Evolutionary conservation across 2,113 vertebrate species (phyloP), one percentile per base, ranked within the genome.

Genomic region (Coreoperca whiteheadi): DNA sequence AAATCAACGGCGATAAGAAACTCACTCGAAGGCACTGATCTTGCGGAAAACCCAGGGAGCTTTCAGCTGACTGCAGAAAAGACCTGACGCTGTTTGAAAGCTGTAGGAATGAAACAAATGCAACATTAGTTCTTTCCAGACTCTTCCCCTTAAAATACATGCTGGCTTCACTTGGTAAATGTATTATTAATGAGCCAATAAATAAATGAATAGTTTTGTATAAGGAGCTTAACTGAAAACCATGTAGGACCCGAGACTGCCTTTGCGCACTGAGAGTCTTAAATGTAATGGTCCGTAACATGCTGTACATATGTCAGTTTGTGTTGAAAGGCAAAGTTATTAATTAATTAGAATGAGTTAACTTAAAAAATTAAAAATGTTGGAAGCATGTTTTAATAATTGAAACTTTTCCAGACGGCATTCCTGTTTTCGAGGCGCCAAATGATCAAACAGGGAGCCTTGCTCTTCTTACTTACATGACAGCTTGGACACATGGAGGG

Each of bases 381-480:
- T 2, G 10, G 48, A 6, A 50, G 16, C 48, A 20, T 20, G 7
- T 50, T 51, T 51, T 21, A 20, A 9, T 8, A 10, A 30, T 57
- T 28, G 30, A 41, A 41, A 51, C 50, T 1, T 51, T 61, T 61
- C 30, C 32, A 6, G 20, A 61, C 32, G 21, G 32, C 11, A 12
- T 23, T n/a, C 37, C 23, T 56, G 4, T 25, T 57, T 12, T 25
- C 2, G 12, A 25, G 7, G 50, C 0, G 2, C 50, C 18, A 51
- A 51, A 21, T 41, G 9, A 8, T 10, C 9, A 41, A 41, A 51
- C 23, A 16, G 14, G 3, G 1, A 56, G 12, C 8, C 2, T 37
- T 23, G 6, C 6, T 23, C 0, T 12, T 61, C 21, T 11, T 54
- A 78, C 93, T 90, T 79, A 94, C 93, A 94, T 90, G 67, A 92